Base-by-base conservation (phyloP, 1,140 invertebrate genomes). In the Musca vetustissima region DNA sequence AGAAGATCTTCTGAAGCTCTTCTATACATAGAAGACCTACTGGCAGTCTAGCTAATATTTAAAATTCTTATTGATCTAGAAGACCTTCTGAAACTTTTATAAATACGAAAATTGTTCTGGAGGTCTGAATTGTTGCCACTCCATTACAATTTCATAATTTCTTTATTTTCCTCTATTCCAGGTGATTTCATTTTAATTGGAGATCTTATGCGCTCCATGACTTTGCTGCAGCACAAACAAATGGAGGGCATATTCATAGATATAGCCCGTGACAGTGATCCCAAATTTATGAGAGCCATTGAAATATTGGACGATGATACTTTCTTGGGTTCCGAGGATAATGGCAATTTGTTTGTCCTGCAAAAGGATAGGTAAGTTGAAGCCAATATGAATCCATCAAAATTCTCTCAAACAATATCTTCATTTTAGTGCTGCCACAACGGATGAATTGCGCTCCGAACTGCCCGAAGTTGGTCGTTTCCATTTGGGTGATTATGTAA, bases 221-320 rank as follows among this genome's bases (percentile, higher is more conserved):
- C 94, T 1, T 82, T 99, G 14, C 83, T 99, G 28, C 92, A 96
- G 71, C 98, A 99, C 80, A 98, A 98, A 86, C 94, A 94, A 73
- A 92, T 98, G 90, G 97, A 98, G 84, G 96, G 95, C 43, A 96
- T 92, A 76, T 98, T 99, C 83, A 97, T 98, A 81, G 97, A 98
- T 85, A 98, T 98, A 73, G 93, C 96, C 0, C 85, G 95, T 55
- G 97, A 99, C 85, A 97, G 95, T 80, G 95, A 95, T 78, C 95
- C 97, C 0, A 98, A 98, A 82, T 99, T 97, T 97, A 98, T 98
- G 92, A 96, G 95, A 19, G 91, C 96, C 2, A 88, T 99, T 22
- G 97, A 99, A 85, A 98, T 99, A 73, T 84, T 99, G 2, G 98
- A 99, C 80, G 97, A 98, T 82, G 97, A 99, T 82, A 96, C 94